Base-by-base conservation (phyloP, 1,140 invertebrate species). In the Thrips palmi region DNA sequence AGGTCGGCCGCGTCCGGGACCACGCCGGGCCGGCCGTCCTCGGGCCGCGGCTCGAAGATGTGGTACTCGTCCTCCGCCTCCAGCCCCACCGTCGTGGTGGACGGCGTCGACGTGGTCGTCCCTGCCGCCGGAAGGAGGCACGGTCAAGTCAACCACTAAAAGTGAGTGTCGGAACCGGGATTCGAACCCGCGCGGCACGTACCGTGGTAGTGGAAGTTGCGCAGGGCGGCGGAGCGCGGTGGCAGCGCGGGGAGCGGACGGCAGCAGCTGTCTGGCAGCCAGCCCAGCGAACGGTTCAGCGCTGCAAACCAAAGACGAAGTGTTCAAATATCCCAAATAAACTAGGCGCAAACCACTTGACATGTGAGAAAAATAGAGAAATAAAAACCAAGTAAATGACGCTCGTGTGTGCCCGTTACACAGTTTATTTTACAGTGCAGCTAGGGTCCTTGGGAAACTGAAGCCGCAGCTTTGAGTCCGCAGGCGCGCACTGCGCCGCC, bases 101-200 rank as follows among this genome's bases (percentile, higher is more conserved):
- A 45, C 39, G 14, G 55, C 45, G 53, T 52, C 41, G 46, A 49
- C 42, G 54, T 60, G 48, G 14, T 43, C 27, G 43, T 31, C 14
- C 3, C 47, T 27, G 1, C 17, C 61, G 49, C 66, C 69, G 44
- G 67, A 70, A 42, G 63, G 69, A 2, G 61, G 54, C 2, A 68
- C 6, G 22, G 8, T 21, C 14, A 34, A 17, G 19, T 17, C 7
- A 34, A 18, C 19, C 19, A 20, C 33, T 15, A 15, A 18, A 34
- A 10, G 14, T 14, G 22, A 4, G 22, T 17, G 22, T 18, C 67
- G 40, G 59, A 44, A 4, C 49, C 51, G 14, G n/a, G n/a, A n/a
- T n/a, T n/a, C n/a, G n/a, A n/a, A n/a, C n/a, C n/a, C n/a, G n/a
- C n/a, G n/a, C n/a, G n/a, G n/a, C n/a, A n/a, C 7, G 33, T 37